Evolutionary conservation across 1,140 invertebrate species (phyloP).

Genomic region (Drosophila watanabei): DNA sequence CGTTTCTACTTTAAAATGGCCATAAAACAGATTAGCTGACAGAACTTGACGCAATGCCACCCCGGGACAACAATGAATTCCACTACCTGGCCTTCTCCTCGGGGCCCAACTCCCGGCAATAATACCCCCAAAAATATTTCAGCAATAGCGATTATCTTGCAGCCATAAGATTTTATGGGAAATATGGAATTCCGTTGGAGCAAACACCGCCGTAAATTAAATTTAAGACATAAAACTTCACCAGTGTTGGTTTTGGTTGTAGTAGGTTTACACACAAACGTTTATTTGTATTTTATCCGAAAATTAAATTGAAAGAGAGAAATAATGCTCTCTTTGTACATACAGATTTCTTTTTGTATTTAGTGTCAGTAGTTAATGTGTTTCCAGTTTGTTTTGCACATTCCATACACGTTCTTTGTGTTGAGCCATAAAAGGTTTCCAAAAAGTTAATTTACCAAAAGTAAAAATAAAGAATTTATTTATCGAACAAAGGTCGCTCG

Average conservation of each 20-base stretch:
- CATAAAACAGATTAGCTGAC: not conserved
- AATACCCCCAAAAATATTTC: slow-evolving; percentile 75
- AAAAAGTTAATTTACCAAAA: slow-evolving; percentile 69
- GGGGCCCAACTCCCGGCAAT: slow-evolving; percentile 57
- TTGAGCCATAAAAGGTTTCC: slow-evolving; percentile 75
- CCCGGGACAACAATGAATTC: slow-evolving; percentile 6
- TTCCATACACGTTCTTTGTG: slow-evolving; percentile 17
- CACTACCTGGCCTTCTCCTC: slow-evolving; percentile 27
- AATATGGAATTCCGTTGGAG: slow-evolving; percentile 46
- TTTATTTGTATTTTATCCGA: slow-evolving; percentile 69
- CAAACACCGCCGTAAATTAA: slow-evolving; percentile 25
- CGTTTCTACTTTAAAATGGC: not conserved
- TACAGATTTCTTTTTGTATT: slow-evolving; percentile 62
- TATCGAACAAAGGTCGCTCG: slow-evolving; percentile 54
- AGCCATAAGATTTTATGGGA: slow-evolving; percentile 5
- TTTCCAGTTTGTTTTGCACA: slow-evolving; percentile 21
- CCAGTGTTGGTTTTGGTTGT: slow-evolving; percentile 46
- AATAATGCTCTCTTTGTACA: slow-evolving; percentile 64
- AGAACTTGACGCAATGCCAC: not conserved
- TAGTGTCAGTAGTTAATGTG: slow-evolving; percentile 51
- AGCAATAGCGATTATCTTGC: slow-evolving; percentile 55
- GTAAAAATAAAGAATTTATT: slow-evolving; percentile 59
- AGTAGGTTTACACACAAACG: slow-evolving; percentile 50
- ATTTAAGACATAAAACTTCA: slow-evolving; percentile 48
- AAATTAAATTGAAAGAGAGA: slow-evolving; percentile 69